Evolutionary conservation across 2,113 vertebrate genomes (phyloP).

Genomic region (Erythrolamprus reginae): DNA sequence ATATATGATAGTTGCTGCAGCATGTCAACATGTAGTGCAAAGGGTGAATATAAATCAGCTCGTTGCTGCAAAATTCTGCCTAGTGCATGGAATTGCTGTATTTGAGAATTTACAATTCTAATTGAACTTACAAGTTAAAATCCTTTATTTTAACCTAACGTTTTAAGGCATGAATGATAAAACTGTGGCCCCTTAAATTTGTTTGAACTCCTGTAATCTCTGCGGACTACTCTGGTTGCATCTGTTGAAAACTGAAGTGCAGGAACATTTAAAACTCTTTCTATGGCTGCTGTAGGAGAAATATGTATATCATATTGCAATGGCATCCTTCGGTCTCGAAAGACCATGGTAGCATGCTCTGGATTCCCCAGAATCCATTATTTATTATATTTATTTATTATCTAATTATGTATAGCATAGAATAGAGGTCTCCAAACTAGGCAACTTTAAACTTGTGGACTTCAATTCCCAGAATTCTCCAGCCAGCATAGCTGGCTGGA

Average conservation of each 20-base stretch:
- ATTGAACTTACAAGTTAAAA: not conserved
- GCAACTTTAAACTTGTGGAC: too few species aligned
- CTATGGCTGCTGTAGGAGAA: not conserved
- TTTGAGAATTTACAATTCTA: not conserved
- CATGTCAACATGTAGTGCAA: not conserved
- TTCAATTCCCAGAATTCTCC: too few species aligned
- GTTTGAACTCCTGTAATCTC: not conserved
- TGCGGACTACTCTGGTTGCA: not conserved
- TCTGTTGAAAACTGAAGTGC: not conserved
- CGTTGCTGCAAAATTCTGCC: not conserved
- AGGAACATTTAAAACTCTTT: not conserved
- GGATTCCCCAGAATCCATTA: too few species aligned
- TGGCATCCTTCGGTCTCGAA: too few species aligned
- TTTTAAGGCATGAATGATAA: not conserved
- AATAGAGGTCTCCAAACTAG: too few species aligned
- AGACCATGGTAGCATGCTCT: too few species aligned
- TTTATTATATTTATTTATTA: too few species aligned
- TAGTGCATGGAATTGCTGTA: not conserved
- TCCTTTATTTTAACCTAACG: not conserved
- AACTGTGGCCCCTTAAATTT: not conserved
- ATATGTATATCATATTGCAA: too few species aligned
- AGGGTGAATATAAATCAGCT: not conserved
- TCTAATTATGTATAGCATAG: not conserved
- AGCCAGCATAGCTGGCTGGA: too few species aligned
- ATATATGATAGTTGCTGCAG: not conserved